phyloP scores from a whole-genome alignment of 1,140 invertebrate genomes.

The Drosophila varians region DNA sequence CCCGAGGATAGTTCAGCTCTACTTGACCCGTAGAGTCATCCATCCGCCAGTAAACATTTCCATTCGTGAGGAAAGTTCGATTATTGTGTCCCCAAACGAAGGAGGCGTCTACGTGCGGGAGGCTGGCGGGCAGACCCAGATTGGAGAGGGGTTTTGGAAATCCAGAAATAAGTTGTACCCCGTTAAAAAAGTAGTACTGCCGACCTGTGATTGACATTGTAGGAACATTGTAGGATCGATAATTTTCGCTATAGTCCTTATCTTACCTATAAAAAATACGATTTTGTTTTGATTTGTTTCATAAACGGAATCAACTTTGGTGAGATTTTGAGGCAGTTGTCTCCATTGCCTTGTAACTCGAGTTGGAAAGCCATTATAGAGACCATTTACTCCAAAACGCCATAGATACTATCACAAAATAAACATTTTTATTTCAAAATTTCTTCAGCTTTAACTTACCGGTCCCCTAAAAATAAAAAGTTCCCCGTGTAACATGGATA shows the following conservation, averaged over 20 bases:
- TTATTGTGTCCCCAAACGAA: slow-evolving; percentile 96
- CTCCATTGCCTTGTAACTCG: too few relatives aligned
- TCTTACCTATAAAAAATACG: slow-evolving; percentile 95
- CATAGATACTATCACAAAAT: slow-evolving; percentile 89
- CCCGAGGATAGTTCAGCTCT: slow-evolving; percentile 93
- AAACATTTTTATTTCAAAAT: background rate
- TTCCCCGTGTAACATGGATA: slow-evolving; percentile 93
- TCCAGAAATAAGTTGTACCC: slow-evolving; percentile 87
- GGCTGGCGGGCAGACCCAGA: slow-evolving; percentile 90
- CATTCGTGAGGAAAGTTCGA: slow-evolving; percentile 94
- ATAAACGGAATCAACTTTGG: slow-evolving; percentile 96
- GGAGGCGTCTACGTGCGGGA: slow-evolving; percentile 94
- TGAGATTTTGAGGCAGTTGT: slow-evolving; percentile 91
- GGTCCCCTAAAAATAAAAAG: slow-evolving; percentile 95
- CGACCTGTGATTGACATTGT: slow-evolving; percentile 86
- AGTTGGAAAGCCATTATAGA: slow-evolving; percentile 91
- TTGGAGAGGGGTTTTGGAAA: slow-evolving; percentile 90
- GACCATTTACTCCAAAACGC: slow-evolving; percentile 89
- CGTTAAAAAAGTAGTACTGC: slow-evolving; percentile 90
- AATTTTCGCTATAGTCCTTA: too few relatives aligned
- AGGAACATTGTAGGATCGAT: too few relatives aligned
- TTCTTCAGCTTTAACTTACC: slow-evolving; percentile 45
- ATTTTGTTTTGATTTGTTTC: slow-evolving; percentile 94
- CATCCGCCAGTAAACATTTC: slow-evolving; percentile 95
- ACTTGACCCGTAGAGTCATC: slow-evolving; percentile 90